phyloP scores from a whole-genome alignment of 1,140 invertebrate genomes.

The Branchinecta lynchi region DNA sequence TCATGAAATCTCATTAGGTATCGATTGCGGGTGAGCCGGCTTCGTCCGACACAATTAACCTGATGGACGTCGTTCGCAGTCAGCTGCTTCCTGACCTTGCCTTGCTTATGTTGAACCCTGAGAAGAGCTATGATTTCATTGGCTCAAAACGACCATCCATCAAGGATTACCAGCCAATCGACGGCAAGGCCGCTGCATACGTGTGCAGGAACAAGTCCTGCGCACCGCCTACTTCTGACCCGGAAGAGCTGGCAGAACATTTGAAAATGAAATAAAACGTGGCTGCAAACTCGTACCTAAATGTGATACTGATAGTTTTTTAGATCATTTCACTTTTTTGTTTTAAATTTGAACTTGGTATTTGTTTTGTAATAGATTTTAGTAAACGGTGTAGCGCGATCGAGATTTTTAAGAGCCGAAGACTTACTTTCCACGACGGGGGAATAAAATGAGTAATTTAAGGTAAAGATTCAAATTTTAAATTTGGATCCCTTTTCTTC shows the following conservation, averaged over 20 bases:
- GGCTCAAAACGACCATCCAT: conserved; percentile 20
- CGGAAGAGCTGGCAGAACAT: conserved; percentile 44
- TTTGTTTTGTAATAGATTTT: too few relatives aligned
- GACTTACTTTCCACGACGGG: too few relatives aligned
- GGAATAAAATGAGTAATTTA: too few relatives aligned
- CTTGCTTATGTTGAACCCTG: conserved; percentile 45
- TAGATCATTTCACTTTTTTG: too few relatives aligned
- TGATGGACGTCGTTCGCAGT: conserved; percentile 47
- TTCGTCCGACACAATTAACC: conserved; percentile 42
- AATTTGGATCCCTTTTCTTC: too few relatives aligned
- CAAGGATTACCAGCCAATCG: conserved; percentile 31
- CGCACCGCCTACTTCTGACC: conserved; percentile 54
- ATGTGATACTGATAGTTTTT: too few relatives aligned
- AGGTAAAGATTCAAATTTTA: too few relatives aligned
- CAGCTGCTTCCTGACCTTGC: conserved; percentile 52
- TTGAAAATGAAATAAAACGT: conserved; percentile 31
- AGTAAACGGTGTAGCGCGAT: too few relatives aligned
- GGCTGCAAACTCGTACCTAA: background rate
- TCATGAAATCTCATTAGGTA: conserved; percentile 25
- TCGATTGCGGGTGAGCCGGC: conserved; percentile 45
- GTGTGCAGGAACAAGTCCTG: conserved; percentile 65
- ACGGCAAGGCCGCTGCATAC: conserved; percentile 50
- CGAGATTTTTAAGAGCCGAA: too few relatives aligned
- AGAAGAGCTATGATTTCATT: conserved; percentile 23
- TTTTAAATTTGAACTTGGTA: too few relatives aligned